Evolutionary conservation across 2,797 vertebrate species (phyloP), one percentile per base, ranked within the genome.

Genomic region (Craterocephalus amniculus): DNA sequence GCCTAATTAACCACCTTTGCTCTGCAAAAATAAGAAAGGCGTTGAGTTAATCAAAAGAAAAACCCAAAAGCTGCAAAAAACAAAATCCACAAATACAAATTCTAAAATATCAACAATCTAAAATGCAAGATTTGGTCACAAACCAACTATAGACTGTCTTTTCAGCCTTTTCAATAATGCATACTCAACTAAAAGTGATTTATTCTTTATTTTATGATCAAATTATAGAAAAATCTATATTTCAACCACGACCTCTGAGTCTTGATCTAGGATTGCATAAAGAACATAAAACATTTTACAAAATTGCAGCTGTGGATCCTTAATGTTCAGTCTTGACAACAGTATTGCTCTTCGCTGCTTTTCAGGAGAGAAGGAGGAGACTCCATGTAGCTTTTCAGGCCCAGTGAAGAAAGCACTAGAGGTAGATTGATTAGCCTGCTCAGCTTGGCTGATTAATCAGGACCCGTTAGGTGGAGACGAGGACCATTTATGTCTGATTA

Each of bases 401-500:
- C 70, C 24, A 31, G 51, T 43, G 40, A 63, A 59, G 81, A 81
- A 87, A 88, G 73, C 87, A 87, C 86, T 84, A 71, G 82, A 84
- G 73, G 78, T 78, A 66, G 87, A 91, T 83, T 92, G 91, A 92
- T 93, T 88, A 87, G 88, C 82, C 82, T 62, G 75, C 77, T 87
- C 79, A 76, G 87, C 81, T 86, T 78, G 88, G 80, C 88, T 91
- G 88, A 89, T 92, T 91, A 92, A 88, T 91, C 88, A 87, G 86
- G 63, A 74, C 66, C 87, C 40, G 79, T 91, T 83, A 54, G 76
- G 58, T 85, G 80, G 80, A 87, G 88, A 83, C 62, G 27, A 90
- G 89, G 79, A 79, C 75, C 86, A 77, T 91, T 93, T 91, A 89
- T 74, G 77, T 83, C 86, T 92, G 92, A 93, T 92, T 92, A 87